Evolutionary conservation across 1,140 invertebrate genomes (phyloP).

Genomic region (Drosophila ananassae): DNA sequence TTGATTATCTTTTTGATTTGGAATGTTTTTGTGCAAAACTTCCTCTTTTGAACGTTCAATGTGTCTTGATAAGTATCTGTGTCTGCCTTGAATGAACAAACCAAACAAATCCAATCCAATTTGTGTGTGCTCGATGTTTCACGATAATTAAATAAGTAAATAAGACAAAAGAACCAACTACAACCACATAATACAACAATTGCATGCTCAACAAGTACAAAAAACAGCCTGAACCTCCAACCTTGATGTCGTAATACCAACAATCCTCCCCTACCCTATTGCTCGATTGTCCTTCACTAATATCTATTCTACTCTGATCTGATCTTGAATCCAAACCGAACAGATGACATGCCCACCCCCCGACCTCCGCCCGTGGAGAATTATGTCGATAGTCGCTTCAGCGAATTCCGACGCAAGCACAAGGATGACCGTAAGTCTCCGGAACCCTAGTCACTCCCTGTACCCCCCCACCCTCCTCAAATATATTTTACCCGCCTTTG

Average conservation of each 20-base stretch:
- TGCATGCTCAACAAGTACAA: slow-evolving; percentile 83
- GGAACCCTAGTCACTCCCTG: neutral
- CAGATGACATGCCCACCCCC: slow-evolving; percentile 83
- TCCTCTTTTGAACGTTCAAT: slow-evolving; percentile 57
- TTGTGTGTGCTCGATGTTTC: slow-evolving; percentile 76
- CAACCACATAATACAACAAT: slow-evolving; percentile 75
- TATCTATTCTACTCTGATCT: slow-evolving; percentile 29
- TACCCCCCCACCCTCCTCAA: slow-evolving; percentile 7
- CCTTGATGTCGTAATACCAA: slow-evolving; percentile 67
- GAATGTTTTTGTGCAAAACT: slow-evolving; percentile 73
- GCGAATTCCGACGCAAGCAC: slow-evolving; percentile 83
- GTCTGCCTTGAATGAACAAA: slow-evolving; percentile 73
- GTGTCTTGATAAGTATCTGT: slow-evolving; percentile 84
- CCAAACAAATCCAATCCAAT: slow-evolving; percentile 15
- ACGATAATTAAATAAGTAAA: slow-evolving; percentile 50
- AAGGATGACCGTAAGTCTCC: slow-evolving; percentile 84
- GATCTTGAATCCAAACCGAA: slow-evolving; percentile 31
- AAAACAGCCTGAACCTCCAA: slow-evolving; percentile 43
- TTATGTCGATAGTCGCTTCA: slow-evolving; percentile 82
- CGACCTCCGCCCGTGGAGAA: slow-evolving; percentile 73
- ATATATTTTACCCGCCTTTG: slow-evolving; percentile 30
- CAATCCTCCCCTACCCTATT: neutral
- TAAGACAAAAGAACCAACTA: slow-evolving; percentile 64
- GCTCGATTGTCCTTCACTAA: slow-evolving; percentile 22
- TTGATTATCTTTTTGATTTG: slow-evolving; percentile 22